Conservation (phyloP, 2,888 invertebrate species). For the Hemithea aestivaria region DNA sequence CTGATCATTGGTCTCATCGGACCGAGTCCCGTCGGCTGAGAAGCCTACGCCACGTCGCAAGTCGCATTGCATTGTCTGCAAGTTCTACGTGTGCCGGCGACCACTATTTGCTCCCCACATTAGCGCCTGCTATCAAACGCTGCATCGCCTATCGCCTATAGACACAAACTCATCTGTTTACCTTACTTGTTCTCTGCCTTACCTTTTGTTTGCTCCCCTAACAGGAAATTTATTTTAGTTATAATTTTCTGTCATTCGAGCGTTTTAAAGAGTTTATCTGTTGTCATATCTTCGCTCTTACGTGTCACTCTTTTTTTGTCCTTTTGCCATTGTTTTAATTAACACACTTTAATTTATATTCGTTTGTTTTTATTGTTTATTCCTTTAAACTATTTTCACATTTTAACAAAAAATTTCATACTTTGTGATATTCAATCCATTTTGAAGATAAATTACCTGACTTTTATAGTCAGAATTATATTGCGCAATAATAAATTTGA, state of each 20-base stretch:
- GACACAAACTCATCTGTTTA: conserved; percentile 63
- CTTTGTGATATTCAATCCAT: too few relatives aligned
- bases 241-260: conserved; percentile 73
- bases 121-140: conserved; percentile 72
- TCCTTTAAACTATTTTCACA: conserved; percentile 10
- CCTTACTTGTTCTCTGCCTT: conserved; percentile 56
- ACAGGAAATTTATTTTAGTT: conserved; percentile 77
- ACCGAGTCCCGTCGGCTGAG: background rate
- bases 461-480: too few relatives aligned
- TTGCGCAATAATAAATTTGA: too few relatives aligned
- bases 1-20: background rate
- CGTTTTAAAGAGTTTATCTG: conserved; percentile 52
- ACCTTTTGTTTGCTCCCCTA: conserved; percentile 64
- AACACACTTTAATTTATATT: too few relatives aligned
- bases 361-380: conserved; percentile 24
- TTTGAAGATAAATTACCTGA: too few relatives aligned
- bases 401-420: too few relatives aligned
- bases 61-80: too few relatives aligned
- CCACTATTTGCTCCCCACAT: conserved; percentile 49
- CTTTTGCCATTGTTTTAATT: conserved; percentile 24
- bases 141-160: conserved; percentile 64
- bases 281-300: conserved; percentile 6
- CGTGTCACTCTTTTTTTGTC: conserved; percentile 53
- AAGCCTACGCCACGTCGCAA: too few relatives aligned
- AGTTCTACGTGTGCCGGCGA: conserved; percentile 19